Percentiles rank a stretch among this genome's conserved stretches.
These are phyloP conservation scores for Cynodonichthys magdalenae DNA, from an alignment of 2,797 vertebrate genomes.

Conservation along the genomic window DNA sequence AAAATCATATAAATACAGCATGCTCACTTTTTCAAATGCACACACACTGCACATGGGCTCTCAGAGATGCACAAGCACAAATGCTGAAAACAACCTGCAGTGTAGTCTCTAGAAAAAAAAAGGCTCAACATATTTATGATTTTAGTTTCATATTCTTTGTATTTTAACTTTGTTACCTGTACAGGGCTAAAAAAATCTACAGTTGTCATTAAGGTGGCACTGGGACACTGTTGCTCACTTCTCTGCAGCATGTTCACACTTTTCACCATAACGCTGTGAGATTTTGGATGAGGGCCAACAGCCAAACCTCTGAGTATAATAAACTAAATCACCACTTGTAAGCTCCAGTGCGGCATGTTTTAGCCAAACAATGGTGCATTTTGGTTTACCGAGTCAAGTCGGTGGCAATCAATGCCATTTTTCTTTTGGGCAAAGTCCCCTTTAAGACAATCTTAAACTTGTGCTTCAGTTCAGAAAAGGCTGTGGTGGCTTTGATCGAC, in stretches of 20 bases:
- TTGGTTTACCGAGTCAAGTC: slow-evolving; percentile 70
- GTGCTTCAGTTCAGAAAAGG: slow-evolving; percentile 79
- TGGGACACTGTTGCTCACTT: slow-evolving; percentile 8
- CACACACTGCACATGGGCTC: slow-evolving; percentile 14
- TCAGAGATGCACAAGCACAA: slow-evolving; percentile 6
- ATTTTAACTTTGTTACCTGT: neutral
- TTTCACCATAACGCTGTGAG: slow-evolving; percentile 24
- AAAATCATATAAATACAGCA: slow-evolving; percentile 13
- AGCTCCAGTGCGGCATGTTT: slow-evolving; percentile 49
- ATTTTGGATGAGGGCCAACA: slow-evolving; percentile 51
- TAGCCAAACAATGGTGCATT: slow-evolving; percentile 61
- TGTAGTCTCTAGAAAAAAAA: slow-evolving; percentile 18
- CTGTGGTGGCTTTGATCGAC: slow-evolving; percentile 83
- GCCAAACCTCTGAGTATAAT: slow-evolving; percentile 39
- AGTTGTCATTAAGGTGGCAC: slow-evolving; percentile 2
- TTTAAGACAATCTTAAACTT: slow-evolving; percentile 82
- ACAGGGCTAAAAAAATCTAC: neutral
- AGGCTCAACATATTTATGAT: slow-evolving; percentile 5
- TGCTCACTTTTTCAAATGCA: slow-evolving; percentile 8
- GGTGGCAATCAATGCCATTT: slow-evolving; percentile 75
- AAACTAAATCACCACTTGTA: slow-evolving; percentile 42
- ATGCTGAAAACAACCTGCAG: slow-evolving; percentile 15
- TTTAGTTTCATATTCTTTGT: neutral
- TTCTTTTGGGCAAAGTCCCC: slow-evolving; percentile 66
- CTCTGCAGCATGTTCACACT: slow-evolving; percentile 3